phyloP scores from a whole-genome alignment of 2,797 vertebrate species.

The Furcifer pardalis region DNA sequence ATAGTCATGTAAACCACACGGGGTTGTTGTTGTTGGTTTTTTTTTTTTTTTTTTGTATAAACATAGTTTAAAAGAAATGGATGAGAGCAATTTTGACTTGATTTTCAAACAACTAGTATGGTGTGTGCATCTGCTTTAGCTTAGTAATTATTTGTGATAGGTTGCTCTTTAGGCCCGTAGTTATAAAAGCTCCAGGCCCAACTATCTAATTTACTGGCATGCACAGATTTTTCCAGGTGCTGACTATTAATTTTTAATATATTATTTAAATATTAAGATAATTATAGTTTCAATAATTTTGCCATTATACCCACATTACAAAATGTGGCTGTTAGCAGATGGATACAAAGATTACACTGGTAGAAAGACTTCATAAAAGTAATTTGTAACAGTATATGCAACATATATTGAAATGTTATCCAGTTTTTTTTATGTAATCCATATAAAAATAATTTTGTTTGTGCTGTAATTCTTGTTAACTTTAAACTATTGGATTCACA shows the following conservation, averaged over 20 bases:
- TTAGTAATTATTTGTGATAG: conserved; percentile 84
- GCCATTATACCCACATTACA: conserved; percentile 77
- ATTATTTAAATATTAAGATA: conserved; percentile 91
- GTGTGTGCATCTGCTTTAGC: conserved; percentile 76
- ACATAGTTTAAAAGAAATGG: conserved; percentile 66
- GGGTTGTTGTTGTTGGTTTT: no score
- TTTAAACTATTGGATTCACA: conserved; percentile 15
- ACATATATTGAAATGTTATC: conserved; percentile 15
- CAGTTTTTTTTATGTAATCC: conserved; percentile 11
- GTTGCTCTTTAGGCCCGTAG: conserved; percentile 80
- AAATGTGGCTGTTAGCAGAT: conserved; percentile 49
- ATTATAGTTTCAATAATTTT: conserved; percentile 81
- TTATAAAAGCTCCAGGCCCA: conserved; percentile 79
- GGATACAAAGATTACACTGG: conserved; percentile 48
- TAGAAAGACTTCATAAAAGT: conserved; percentile 48
- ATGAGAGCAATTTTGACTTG: conserved; percentile 76
- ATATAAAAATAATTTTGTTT: conserved; percentile 31
- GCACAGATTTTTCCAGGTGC: conserved; percentile 85
- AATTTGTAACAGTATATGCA: conserved; percentile 39
- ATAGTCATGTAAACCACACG: conserved; percentile 29
- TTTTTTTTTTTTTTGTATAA: conserved; percentile 48
- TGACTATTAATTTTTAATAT: conserved; percentile 91
- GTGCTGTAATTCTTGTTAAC: conserved; percentile 8
- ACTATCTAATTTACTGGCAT: conserved; percentile 81
- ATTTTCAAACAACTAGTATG: conserved; percentile 74